Conservation (phyloP, 2,113 vertebrate genomes). For the Thalassarche chlororhynchos region DNA sequence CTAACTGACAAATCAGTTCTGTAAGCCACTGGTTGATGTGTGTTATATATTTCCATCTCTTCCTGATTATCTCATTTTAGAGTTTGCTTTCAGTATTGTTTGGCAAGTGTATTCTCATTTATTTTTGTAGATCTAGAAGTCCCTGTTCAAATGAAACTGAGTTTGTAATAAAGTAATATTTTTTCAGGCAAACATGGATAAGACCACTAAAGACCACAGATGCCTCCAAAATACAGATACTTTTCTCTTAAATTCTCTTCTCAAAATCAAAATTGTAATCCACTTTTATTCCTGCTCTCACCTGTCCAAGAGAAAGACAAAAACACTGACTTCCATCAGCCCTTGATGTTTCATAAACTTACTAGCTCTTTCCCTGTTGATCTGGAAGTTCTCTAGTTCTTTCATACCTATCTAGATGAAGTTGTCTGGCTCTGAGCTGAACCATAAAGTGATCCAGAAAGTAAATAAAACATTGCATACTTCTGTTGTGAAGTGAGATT, state of each 20-base stretch:
- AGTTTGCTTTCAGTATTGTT: neutral
- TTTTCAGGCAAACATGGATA: neutral
- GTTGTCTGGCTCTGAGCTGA: neutral
- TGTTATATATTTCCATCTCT: neutral
- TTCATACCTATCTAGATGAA: neutral
- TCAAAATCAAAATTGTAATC: neutral
- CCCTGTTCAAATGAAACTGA: neutral
- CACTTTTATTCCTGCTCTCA: neutral
- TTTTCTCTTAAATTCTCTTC: neutral
- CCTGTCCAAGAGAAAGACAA: neutral
- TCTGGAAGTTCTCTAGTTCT: neutral
- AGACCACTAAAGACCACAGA: neutral
- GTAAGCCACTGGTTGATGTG: neutral
- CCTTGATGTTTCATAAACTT: neutral
- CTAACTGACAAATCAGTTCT: neutral
- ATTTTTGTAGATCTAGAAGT: neutral
- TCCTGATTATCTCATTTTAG: neutral
- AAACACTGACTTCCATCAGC: neutral
- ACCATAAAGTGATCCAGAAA: neutral
- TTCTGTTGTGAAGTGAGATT: neutral
- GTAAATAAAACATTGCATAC: neutral
- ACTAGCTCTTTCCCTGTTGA: neutral
- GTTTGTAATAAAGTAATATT: neutral
- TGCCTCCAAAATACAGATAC: neutral
- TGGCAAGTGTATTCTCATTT: neutral